Evolutionary conservation across 2,888 invertebrate species (phyloP).

Genomic region (Merodon equestris): DNA sequence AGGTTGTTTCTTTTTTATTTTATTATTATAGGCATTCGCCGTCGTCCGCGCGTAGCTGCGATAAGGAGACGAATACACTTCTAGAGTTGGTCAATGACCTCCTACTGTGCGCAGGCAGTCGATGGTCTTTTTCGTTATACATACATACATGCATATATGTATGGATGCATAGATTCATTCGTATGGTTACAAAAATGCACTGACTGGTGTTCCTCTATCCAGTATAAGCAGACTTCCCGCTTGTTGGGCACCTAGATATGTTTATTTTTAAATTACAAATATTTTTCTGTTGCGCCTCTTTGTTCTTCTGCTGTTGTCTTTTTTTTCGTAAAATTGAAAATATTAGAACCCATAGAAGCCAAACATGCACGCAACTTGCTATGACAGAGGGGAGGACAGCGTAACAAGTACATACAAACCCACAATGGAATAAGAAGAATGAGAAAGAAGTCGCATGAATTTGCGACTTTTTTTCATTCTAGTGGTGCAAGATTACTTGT

Average conservation of each 20-base stretch:
- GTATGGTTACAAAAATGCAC: slow-evolving; percentile 12
- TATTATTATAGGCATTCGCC: slow-evolving; percentile 44
- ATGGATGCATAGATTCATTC: no score
- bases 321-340: slow-evolving; percentile 29
- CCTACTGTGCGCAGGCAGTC: slow-evolving; percentile 33
- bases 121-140: slow-evolving; percentile 1
- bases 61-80: slow-evolving; percentile 59
- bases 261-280: slow-evolving; percentile 64
- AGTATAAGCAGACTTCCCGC: slow-evolving; percentile 30
- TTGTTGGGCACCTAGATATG: slow-evolving; percentile 51
- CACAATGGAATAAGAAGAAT: background rate
- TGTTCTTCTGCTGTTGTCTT: slow-evolving; percentile 17
- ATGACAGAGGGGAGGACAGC: slow-evolving; percentile 8
- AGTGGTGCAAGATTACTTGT: no score
- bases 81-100: slow-evolving; percentile 59
- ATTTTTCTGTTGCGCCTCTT: slow-evolving; percentile 35
- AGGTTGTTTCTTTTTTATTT: slow-evolving; percentile 38
- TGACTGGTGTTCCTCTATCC: slow-evolving; percentile 9
- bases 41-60: slow-evolving; percentile 39
- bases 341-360: slow-evolving; percentile 48
- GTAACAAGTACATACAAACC: slow-evolving; percentile 12
- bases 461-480: background rate
- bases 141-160: slow-evolving; percentile 2
- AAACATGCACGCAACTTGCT: slow-evolving; percentile 37
- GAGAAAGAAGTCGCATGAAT: background rate